Evolutionary conservation across 2,888 invertebrate species (phyloP).

Genomic region (Thumatha senex): DNA sequence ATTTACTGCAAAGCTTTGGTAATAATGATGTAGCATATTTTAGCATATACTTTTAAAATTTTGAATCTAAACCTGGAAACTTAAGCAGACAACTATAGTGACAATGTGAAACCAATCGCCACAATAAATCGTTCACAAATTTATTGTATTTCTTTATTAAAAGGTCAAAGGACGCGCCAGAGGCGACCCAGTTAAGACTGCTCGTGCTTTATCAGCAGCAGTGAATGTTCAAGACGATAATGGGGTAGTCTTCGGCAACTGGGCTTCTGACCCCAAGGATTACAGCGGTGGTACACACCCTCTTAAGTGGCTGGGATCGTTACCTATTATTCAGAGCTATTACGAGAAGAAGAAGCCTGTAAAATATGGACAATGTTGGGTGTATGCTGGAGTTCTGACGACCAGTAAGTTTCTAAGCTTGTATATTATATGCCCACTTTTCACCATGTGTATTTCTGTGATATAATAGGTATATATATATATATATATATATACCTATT

Average conservation of each 20-base stretch:
- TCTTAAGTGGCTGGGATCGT: conserved; percentile 95
- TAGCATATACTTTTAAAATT: too few relatives aligned
- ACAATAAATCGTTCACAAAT: too few relatives aligned
- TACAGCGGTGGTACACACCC: conserved; percentile 94
- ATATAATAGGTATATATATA: too few relatives aligned
- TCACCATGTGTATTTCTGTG: not conserved
- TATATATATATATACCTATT: too few relatives aligned
- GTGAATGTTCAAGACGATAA: conserved; percentile 95
- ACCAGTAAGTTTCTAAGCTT: conserved; percentile 81
- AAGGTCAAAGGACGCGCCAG: conserved; percentile 84
- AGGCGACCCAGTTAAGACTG: conserved; percentile 90
- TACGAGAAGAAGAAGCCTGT: conserved; percentile 93
- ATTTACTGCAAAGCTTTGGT: too few relatives aligned
- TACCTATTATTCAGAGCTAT: conserved; percentile 93
- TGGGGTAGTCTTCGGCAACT: conserved; percentile 93
- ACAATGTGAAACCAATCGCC: too few relatives aligned
- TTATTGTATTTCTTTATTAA: not conserved
- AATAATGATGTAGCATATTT: too few relatives aligned
- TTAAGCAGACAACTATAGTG: too few relatives aligned
- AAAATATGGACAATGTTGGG: conserved; percentile 98
- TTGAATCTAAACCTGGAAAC: too few relatives aligned
- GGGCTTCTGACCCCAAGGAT: conserved; percentile 92
- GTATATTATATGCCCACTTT: not conserved
- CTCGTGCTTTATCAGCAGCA: conserved; percentile 92
- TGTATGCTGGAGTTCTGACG: conserved; percentile 94